Evolutionary conservation across 2,113 vertebrate genomes (phyloP), one percentile per base, ranked within the genome.

Genomic region (Holacanthus passer): DNA sequence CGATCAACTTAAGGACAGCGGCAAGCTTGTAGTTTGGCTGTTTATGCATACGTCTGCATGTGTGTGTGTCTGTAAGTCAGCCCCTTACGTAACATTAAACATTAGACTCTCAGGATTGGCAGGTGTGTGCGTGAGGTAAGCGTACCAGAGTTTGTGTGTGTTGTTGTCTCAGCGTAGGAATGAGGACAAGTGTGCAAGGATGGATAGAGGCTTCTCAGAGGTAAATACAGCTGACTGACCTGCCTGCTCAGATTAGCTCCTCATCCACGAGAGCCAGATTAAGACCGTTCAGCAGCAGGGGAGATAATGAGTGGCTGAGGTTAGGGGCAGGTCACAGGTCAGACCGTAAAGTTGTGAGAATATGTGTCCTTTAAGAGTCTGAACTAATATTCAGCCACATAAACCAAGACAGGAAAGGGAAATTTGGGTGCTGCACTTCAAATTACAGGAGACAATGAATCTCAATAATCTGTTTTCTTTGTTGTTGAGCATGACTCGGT

Each of bases 151-250:
- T 52, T 27, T 45, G 17, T n/a, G 41, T 37, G 43, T 32, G 31
- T 41, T 56, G 47, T 24, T 22, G 73, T 55, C 53, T 55, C 55
- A 62, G 71, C 41, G 41, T 41, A 55, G 31, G 35, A 72, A 66
- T 58, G 74, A 83, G 80, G 52, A 72, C 52, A 68, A 82, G 62
- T 67, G 70, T 67, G 41, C 63, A 41, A 48, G 64, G 55, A 75
- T 58, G 41, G 32, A 63, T 52, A 27, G 58, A 79, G 73, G 82
- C 56, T 84, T 70, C 73, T 79, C 27, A 16, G 77, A 79, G 41
- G 85, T 89, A 87, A 91, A 91, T 59, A 81, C 79, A 81, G 73
- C 50, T 73, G 66, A 84, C 72, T 73, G 82, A 87, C 85, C 71
- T 55, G 45, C 62, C 77, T 37, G 47, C 67, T 50, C 43, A 79